Evolutionary conservation across 2,888 invertebrate species (phyloP), one percentile per base, ranked within the genome.

Genomic region (Nectonema munidae): DNA sequence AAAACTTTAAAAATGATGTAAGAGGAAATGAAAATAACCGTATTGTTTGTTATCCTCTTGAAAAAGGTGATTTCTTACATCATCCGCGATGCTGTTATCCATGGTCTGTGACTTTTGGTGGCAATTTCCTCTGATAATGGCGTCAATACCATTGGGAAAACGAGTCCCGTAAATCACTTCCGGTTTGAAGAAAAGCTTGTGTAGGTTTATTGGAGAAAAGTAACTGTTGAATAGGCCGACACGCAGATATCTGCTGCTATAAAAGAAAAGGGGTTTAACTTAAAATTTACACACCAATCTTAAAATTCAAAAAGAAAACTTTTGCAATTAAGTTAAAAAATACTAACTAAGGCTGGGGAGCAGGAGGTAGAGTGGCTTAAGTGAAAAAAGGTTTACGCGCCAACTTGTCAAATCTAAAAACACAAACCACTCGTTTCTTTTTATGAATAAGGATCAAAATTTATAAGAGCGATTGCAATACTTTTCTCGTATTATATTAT

Each of bases 101-200:
- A 34, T 18, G 18, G 35, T 5, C 20, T 34, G 35, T 19, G 35
- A 18, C 14, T 19, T 13, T 21, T 43, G 42, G 17, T 14, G n/a
- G 14, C 44, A 41, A 14, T 46, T 36, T 15, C 49, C 48, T 16
- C 42, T 39, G 5, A 44, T 21, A 13, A 47, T 29, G 15, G 43
- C 21, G 30, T 47, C 46, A 11, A 47, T 37, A 2, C 45, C 46
- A n/a, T 37, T 42, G 13, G 15, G 35, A 34, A 18, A 34, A 2
- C 13, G 21, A 6, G 34, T 39, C 32, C 35, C 35, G 14, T 34
- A 34, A 11, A 34, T 5, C 4, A 15, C 9, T 18, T 34, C 35
- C 6, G 35, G 35, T 19, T 34, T 18, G 14, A 34, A 34, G 14
- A 34, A 34, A 11, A 34, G 19, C 20, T 19, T 16, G 4, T 20